Conservation (phyloP, 1,140 invertebrate species). For the Megathymus violae region DNA sequence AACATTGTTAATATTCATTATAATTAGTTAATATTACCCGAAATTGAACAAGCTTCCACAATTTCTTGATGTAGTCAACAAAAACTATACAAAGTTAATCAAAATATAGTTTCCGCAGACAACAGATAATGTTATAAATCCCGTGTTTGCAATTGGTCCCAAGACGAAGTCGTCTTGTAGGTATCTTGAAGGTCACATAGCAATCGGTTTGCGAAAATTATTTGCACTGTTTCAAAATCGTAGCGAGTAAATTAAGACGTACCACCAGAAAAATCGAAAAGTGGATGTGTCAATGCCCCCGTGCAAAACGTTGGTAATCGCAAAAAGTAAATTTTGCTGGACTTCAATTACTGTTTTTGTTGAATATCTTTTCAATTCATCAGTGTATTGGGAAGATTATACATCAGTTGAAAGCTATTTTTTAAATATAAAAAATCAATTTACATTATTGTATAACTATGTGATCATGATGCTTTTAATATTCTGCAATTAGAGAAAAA, state of each 20-base stretch:
- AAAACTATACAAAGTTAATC: slow-evolving; percentile 4
- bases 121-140: not conserved
- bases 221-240: slow-evolving; percentile 4
- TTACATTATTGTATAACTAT: too few species aligned
- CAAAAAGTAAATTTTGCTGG: too few species aligned
- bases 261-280: not conserved
- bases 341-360: too few species aligned
- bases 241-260: not conserved
- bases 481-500: too few species aligned
- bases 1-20: not conserved
- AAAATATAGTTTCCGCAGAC: not conserved
- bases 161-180: not conserved
- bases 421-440: too few species aligned
- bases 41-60: slow-evolving; percentile 2
- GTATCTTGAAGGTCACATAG: slow-evolving; percentile 1
- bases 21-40: not conserved
- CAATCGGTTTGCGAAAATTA: slow-evolving; percentile 7
- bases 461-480: too few species aligned
- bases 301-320: too few species aligned
- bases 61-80: slow-evolving; percentile 6
- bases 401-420: too few species aligned
- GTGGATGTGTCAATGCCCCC: too few species aligned
- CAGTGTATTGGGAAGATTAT: too few species aligned
- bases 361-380: too few species aligned
- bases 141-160: slow-evolving; percentile 5